Conservation (phyloP, 2,888 invertebrate genomes). For the Blastobasis lacticolella region DNA sequence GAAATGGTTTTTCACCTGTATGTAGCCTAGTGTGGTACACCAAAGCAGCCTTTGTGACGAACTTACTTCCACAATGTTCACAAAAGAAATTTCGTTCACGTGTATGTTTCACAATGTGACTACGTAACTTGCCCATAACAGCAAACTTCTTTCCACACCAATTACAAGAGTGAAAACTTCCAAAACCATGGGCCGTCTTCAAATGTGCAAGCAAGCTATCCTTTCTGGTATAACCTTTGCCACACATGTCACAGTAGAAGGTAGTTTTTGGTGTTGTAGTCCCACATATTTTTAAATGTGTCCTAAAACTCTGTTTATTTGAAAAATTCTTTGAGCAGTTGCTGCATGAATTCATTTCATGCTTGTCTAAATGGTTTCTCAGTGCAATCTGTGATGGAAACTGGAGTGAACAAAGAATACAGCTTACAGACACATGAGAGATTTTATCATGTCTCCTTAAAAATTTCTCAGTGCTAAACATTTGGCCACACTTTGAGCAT, state of each 20-base stretch:
- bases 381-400: constrained; percentile 44
- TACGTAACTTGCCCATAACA: too few relatives aligned
- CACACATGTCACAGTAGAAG: too few relatives aligned
- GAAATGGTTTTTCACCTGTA: constrained; percentile 18
- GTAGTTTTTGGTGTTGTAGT: constrained; percentile 17
- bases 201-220: too few relatives aligned
- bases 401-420: constrained; percentile 43
- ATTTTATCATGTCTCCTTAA: constrained; percentile 38
- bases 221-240: too few relatives aligned
- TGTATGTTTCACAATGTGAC: constrained; percentile 14
- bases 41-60: constrained; percentile 16
- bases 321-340: constrained; percentile 39
- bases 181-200: too few relatives aligned
- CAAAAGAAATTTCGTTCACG: constrained; percentile 18
- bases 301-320: constrained; percentile 37
- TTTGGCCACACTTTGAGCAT: constrained; percentile 45
- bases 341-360: constrained; percentile 38
- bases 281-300: constrained; percentile 44
- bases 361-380: constrained; percentile 41
- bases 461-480: constrained; percentile 43
- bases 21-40: constrained; percentile 17
- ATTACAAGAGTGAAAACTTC: too few relatives aligned
- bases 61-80: constrained; percentile 16
- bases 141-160: too few relatives aligned
- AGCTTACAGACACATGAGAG: constrained; percentile 38